A percentile compares a stretch with the other conserved stretches of the same genome.
phyloP scores from a whole-genome alignment of 2,797 vertebrate species.

The Sebastes aleutianus region DNA sequence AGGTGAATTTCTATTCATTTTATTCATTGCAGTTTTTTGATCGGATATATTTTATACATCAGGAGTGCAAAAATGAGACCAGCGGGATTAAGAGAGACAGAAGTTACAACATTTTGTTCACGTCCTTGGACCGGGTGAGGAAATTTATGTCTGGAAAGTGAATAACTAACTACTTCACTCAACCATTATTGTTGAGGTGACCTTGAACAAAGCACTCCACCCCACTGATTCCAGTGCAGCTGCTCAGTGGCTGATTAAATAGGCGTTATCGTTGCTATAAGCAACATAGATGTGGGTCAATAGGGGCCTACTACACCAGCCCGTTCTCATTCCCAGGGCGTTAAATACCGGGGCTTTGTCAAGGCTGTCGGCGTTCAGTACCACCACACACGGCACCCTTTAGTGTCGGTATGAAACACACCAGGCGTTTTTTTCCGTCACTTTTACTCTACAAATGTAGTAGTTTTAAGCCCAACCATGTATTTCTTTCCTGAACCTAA shows the following conservation, averaged over 20 bases:
- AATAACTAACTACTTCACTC: neutral
- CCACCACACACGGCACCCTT: too few species aligned
- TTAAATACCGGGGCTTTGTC: too few species aligned
- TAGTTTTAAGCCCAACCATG: too few species aligned
- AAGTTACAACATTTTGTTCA: neutral
- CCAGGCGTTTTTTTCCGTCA: too few species aligned
- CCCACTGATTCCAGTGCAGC: neutral
- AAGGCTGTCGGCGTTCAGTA: too few species aligned
- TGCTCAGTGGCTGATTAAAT: neutral
- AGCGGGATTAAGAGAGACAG: neutral
- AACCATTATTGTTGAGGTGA: neutral
- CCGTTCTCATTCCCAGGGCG: too few species aligned
- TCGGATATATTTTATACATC: neutral
- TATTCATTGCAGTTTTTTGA: constrained; percentile 1
- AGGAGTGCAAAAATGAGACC: neutral
- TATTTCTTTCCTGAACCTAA: too few species aligned
- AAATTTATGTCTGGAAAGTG: neutral
- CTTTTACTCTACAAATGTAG: too few species aligned
- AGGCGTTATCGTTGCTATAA: too few species aligned
- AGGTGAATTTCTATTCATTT: neutral
- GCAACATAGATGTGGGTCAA: too few species aligned
- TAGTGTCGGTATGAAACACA: too few species aligned
- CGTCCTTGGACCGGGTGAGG: neutral
- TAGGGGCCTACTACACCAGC: too few species aligned
- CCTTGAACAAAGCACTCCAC: neutral